Percentiles rank a stretch among this genome's conserved stretches.
Conservation (phyloP, 2,797 vertebrate genomes). For the Carcharodon carcharias region DNA sequence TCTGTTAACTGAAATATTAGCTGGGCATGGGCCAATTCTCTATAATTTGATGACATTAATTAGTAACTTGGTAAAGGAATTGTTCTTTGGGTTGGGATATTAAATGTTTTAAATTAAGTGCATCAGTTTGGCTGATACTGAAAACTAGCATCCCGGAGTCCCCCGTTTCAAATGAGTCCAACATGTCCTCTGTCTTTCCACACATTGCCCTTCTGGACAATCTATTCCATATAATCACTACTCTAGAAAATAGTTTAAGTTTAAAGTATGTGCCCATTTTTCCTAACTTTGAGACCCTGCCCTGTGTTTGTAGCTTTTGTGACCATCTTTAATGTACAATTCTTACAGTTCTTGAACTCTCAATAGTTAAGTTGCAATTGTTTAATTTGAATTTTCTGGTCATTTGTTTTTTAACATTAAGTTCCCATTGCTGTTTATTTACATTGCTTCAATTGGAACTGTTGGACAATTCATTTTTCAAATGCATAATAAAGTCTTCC, state of each 20-base stretch:
- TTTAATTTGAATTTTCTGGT: neutral
- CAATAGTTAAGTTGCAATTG: neutral
- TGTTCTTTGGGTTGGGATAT: neutral
- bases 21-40: neutral
- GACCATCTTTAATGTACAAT: neutral
- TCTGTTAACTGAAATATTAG: neutral
- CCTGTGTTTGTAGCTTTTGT: neutral
- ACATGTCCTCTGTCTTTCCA: neutral
- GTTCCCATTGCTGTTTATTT: neutral
- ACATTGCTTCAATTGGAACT: no score
- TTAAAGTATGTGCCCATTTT: neutral
- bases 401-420: neutral
- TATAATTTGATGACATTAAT: neutral
- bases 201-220: no score
- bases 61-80: neutral
- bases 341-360: no score
- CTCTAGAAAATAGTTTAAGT: neutral
- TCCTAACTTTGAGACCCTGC: neutral
- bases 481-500: neutral
- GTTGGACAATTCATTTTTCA: no score
- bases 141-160: neutral
- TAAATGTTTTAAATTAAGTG: neutral
- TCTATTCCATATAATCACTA: neutral
- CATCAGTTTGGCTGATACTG: neutral
- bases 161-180: neutral